Conservation (phyloP, 2,113 vertebrate species). For the Axis porcinus region DNA sequence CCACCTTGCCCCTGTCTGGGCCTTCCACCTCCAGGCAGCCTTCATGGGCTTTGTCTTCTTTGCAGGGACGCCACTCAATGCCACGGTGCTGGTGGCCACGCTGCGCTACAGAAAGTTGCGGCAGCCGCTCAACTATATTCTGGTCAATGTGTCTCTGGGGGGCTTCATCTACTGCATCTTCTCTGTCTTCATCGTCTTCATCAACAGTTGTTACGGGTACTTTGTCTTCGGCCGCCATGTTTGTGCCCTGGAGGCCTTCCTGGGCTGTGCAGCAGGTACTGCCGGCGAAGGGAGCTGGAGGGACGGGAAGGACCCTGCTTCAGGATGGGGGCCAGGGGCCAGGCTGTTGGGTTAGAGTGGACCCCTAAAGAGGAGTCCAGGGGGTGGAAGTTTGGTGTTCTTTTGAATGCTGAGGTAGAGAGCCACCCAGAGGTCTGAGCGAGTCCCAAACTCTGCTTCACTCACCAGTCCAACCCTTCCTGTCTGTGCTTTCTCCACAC, state of each 20-base stretch:
- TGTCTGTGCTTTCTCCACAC: neutral
- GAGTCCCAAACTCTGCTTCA: neutral
- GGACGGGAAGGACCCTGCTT: neutral
- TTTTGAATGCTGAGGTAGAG: neutral
- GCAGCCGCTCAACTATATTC: slow-evolving; percentile 88
- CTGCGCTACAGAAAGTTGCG: slow-evolving; percentile 86
- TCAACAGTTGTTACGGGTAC: slow-evolving; percentile 81
- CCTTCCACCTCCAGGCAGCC: slow-evolving; percentile 83
- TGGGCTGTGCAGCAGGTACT: slow-evolving; percentile 67
- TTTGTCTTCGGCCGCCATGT: slow-evolving; percentile 82
- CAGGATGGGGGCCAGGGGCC: neutral
- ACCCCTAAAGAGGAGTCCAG: neutral
- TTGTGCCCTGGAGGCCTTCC: slow-evolving; percentile 81
- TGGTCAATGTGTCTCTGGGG: slow-evolving; percentile 85
- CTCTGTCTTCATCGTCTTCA: slow-evolving; percentile 84
- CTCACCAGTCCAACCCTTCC: neutral
- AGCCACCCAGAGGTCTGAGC: neutral
- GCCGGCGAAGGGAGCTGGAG: neutral
- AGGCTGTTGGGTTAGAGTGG: neutral
- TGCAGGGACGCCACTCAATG: slow-evolving; percentile 81
- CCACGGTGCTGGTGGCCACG: slow-evolving; percentile 82
- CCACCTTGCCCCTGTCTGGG: slow-evolving; percentile 86
- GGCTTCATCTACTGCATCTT: slow-evolving; percentile 83
- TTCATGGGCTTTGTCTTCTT: slow-evolving; percentile 88
- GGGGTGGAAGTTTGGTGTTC: neutral